phyloP scores from a whole-genome alignment of 2,113 vertebrate genomes.

The Cercocebus atys region DNA sequence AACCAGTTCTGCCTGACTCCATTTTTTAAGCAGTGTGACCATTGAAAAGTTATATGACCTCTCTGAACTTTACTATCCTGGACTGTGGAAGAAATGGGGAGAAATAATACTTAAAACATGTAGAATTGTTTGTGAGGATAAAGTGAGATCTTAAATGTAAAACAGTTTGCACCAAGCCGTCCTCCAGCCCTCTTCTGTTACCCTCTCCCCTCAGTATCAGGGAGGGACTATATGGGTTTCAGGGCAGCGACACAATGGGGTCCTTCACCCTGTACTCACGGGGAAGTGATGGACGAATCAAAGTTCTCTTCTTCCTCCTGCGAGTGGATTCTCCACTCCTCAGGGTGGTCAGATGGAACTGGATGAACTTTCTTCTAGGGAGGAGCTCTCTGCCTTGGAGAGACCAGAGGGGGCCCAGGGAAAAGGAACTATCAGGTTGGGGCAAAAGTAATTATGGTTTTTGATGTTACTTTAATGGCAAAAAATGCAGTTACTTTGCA shows the following conservation, averaged over 20 bases:
- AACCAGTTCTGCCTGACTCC: not conserved
- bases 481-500: too few species aligned
- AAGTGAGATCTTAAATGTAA: not conserved
- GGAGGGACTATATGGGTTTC: not conserved
- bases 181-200: not conserved
- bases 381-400: not conserved
- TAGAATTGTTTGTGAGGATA: not conserved
- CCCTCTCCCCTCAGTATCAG: not conserved
- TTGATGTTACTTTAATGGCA: too few species aligned
- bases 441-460: too few species aligned
- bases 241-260: not conserved
- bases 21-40: not conserved
- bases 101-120: not conserved
- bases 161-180: not conserved
- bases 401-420: not conserved
- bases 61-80: not conserved
- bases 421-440: too few species aligned
- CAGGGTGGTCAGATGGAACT: not conserved
- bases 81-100: not conserved
- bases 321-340: not conserved
- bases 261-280: fast-evolving
- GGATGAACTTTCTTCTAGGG: not conserved
- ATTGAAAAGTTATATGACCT: not conserved
- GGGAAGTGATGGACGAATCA: not conserved
- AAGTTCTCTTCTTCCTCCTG: not conserved